phyloP scores from a whole-genome alignment of 23 tunicate genomes.

The Halocynthia roretzi region DNA sequence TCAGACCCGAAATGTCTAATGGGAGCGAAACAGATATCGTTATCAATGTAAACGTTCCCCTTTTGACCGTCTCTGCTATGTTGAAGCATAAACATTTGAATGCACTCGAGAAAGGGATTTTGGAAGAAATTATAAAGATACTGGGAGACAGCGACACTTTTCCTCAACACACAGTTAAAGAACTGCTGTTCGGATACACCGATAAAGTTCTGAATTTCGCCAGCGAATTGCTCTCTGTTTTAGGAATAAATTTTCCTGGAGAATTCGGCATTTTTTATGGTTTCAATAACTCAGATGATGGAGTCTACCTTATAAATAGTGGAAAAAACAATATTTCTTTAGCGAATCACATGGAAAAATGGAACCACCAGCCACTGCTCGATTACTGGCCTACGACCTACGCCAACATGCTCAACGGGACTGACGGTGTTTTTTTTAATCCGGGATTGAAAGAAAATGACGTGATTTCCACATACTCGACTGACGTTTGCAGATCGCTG shows the following conservation, averaged over 20 bases:
- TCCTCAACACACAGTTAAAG: conserved; percentile 63
- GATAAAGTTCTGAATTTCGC: conserved; percentile 43
- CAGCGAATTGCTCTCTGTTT: conserved; percentile 11
- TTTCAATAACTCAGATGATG: conserved; percentile 88
- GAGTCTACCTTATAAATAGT: conserved; percentile 59
- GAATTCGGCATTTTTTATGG: conserved; percentile 71
- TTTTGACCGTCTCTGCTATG: conserved; percentile 7
- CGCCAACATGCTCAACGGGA: conserved; percentile 86
- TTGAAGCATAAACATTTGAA: neutral
- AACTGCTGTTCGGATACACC: conserved; percentile 68
- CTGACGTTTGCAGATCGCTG: conserved; percentile 65
- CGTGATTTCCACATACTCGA: conserved; percentile 52
- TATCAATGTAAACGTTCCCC: conserved; percentile 70
- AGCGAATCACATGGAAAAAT: conserved; percentile 47
- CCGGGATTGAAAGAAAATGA: conserved; percentile 39
- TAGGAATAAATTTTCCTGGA: conserved; percentile 26
- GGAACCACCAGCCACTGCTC: conserved; percentile 33
- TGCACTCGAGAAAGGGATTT: neutral
- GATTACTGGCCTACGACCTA: conserved; percentile 52
- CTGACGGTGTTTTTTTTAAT: conserved; percentile 72
- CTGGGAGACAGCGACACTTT: conserved; percentile 15
- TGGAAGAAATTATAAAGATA: neutral
- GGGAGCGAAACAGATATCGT: neutral
- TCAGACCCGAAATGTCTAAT: conserved; percentile 16
- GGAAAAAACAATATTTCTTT: conserved; percentile 44